These are phyloP conservation scores for Penelope pileata DNA, from an alignment of 2,113 vertebrate genomes.

Conservation along the genomic window DNA sequence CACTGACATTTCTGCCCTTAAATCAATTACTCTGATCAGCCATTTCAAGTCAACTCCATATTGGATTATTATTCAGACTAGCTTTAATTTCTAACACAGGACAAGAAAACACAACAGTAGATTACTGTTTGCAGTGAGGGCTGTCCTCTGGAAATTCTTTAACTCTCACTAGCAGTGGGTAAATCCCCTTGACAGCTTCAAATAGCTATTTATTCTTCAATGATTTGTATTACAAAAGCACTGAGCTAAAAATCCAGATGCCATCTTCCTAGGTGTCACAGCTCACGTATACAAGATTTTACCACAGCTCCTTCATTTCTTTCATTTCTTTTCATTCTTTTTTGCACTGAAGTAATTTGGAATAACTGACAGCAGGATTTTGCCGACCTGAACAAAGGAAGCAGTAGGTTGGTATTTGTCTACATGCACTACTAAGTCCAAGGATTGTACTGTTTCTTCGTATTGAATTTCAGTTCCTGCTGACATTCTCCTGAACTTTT, in stretches of 20 bases:
- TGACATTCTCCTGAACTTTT: not conserved
- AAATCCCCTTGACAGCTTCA: not conserved
- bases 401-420: not conserved
- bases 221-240: not conserved
- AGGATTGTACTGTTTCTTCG: not conserved
- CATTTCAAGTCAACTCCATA: constrained; percentile 3
- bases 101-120: not conserved
- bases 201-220: not conserved
- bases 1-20: not conserved
- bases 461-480: not conserved
- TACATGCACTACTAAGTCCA: not conserved
- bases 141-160: not conserved
- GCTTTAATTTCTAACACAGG: constrained; percentile 16
- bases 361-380: not conserved
- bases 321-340: not conserved
- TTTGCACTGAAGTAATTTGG: not conserved
- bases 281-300: not conserved
- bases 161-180: not conserved
- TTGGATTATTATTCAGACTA: not conserved
- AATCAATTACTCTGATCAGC: not conserved
- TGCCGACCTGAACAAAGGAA: not conserved
- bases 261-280: not conserved
- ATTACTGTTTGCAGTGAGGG: not conserved
- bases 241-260: not conserved
- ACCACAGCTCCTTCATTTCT: not conserved